Percentiles rank a stretch among this genome's conserved stretches.
phyloP scores from a whole-genome alignment of 2,797 vertebrate genomes.

The Coluber constrictor region DNA sequence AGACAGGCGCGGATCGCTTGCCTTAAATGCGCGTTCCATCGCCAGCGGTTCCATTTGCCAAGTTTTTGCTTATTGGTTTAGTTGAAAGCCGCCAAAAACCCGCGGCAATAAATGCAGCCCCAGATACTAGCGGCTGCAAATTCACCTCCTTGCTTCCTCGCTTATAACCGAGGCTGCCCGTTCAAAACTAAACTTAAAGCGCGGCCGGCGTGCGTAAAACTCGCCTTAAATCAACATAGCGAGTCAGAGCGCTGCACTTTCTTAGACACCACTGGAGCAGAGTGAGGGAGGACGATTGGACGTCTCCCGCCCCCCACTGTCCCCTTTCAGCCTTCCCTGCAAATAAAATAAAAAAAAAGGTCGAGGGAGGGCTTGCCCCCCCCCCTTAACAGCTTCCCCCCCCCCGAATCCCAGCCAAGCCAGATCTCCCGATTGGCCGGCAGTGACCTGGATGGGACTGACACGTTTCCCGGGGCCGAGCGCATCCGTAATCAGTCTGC shows the following conservation, averaged over 20 bases:
- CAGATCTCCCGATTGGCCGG: conserved; percentile 63
- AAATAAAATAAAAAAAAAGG: not conserved
- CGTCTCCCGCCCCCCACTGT: not conserved
- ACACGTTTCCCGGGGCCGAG: conserved; percentile 56
- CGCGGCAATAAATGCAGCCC: not conserved
- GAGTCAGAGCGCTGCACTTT: not conserved
- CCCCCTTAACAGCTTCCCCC: conserved; percentile 10
- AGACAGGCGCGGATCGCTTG: not conserved
- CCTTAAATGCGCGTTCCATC: not conserved
- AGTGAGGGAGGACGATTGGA: not conserved
- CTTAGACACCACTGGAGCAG: not conserved
- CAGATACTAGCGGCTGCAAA: not conserved
- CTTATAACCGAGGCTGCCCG: not conserved
- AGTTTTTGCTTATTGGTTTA: not conserved
- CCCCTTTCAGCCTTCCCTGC: not conserved
- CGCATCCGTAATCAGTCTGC: conserved; percentile 72
- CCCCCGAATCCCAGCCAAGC: conserved; percentile 15
- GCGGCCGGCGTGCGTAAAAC: not conserved
- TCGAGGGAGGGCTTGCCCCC: not conserved
- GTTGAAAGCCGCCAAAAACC: not conserved
- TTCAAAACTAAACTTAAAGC: not conserved
- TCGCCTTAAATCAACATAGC: conserved; percentile 21
- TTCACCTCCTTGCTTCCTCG: not conserved
- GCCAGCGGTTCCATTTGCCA: not conserved
- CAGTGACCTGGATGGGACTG: conserved; percentile 56